Conservation (phyloP, 2,888 invertebrate species). For the Pyralis farinalis region DNA sequence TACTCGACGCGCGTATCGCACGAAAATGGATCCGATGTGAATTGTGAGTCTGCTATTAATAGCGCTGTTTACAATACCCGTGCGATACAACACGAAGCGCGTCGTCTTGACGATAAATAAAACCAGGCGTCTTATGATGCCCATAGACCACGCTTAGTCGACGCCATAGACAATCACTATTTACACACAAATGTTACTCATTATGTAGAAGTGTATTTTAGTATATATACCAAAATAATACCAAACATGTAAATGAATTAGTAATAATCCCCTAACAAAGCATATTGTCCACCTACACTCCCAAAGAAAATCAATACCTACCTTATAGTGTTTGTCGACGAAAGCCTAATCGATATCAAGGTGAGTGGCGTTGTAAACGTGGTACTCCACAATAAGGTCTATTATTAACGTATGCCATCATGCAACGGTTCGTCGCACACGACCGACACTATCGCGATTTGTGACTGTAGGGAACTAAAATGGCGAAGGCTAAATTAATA, state of each 20-base stretch:
- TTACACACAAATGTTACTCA: too few relatives aligned
- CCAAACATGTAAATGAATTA: too few relatives aligned
- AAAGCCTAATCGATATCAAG: conserved; percentile 59
- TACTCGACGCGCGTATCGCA: conserved; percentile 7
- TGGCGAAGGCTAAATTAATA: conserved; percentile 14
- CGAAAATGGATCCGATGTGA: conserved; percentile 36
- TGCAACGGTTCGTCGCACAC: conserved; percentile 49
- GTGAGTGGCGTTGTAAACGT: conserved; percentile 53
- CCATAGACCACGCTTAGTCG: too few relatives aligned
- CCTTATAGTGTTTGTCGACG: conserved; percentile 23
- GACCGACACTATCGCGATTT: conserved; percentile 24
- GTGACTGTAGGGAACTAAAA: conserved; percentile 10
- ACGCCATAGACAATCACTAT: too few relatives aligned
- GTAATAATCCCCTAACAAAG: not conserved
- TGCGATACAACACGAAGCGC: conserved; percentile 29
- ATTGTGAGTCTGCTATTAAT: conserved; percentile 46
- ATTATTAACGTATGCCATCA: conserved; percentile 62
- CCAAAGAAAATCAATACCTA: conserved; percentile 22
- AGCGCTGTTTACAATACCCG: conserved; percentile 45
- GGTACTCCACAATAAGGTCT: conserved; percentile 49
- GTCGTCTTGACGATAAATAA: conserved; percentile 23
- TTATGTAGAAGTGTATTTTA: too few relatives aligned
- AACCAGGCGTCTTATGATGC: too few relatives aligned
- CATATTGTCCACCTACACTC: conserved; percentile 11
- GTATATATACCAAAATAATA: too few relatives aligned